phyloP scores from a whole-genome alignment of 2,113 vertebrate species.

The Accipiter cooperii region DNA sequence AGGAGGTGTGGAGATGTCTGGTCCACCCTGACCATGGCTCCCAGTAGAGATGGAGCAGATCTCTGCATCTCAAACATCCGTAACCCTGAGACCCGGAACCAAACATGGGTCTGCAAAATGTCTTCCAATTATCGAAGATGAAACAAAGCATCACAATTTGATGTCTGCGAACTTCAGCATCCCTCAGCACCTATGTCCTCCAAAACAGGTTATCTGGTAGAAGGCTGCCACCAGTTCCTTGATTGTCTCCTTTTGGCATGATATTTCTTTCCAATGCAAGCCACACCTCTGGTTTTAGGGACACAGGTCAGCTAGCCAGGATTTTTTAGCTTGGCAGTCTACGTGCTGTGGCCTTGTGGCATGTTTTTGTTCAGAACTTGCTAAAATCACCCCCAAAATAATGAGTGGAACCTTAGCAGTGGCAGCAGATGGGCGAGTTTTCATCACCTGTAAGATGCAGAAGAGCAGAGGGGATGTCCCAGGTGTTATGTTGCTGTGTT shows the following conservation, averaged over 20 bases:
- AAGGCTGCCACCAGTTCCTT: not conserved
- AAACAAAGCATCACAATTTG: not conserved
- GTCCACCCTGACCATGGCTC: not conserved
- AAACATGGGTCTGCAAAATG: not conserved
- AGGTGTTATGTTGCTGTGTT: not conserved
- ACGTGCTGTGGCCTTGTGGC: not conserved
- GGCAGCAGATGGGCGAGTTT: not conserved
- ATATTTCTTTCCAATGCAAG: not conserved
- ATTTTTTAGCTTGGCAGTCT: not conserved
- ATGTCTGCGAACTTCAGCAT: not conserved
- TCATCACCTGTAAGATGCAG: not conserved
- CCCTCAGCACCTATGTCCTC: not conserved
- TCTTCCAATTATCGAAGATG: not conserved
- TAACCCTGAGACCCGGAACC: not conserved
- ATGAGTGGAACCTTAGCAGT: too few species aligned
- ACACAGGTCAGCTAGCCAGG: not conserved
- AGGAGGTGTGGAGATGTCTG: not conserved
- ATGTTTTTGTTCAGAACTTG: not conserved
- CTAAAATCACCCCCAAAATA: not conserved
- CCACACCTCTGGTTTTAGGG: not conserved
- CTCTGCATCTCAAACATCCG: not conserved
- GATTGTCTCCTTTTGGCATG: not conserved
- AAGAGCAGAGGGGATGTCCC: not conserved
- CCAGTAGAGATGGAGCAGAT: not conserved
- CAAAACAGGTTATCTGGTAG: not conserved